Conservation (phyloP, 2,888 invertebrate genomes). For the Conistra vaccinii region DNA sequence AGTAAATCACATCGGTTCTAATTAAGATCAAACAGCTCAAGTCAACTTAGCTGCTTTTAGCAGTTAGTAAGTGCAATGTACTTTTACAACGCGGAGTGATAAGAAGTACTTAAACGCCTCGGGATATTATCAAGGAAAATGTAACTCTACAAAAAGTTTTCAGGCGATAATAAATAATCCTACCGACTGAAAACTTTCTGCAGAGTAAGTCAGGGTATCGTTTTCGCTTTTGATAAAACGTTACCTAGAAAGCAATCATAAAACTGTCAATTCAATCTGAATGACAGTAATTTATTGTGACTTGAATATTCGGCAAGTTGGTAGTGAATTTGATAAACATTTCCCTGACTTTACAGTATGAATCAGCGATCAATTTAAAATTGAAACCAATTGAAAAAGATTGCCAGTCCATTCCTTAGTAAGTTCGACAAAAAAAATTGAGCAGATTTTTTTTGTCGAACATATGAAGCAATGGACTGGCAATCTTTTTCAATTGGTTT, state of each 20-base stretch:
- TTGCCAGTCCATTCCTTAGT: too few species aligned
- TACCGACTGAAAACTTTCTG: neutral
- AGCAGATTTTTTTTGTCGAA: too few species aligned
- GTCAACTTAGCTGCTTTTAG: conserved; percentile 12
- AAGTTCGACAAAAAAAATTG: too few species aligned
- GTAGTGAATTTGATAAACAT: too few species aligned
- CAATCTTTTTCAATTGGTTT: too few species aligned
- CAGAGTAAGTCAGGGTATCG: too few species aligned
- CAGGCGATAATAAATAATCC: neutral
- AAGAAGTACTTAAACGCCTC: conserved; percentile 2
- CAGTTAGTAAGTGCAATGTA: conserved; percentile 8
- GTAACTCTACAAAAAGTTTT: neutral
- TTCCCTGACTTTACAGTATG: neutral
- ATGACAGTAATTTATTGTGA: neutral
- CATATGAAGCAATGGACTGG: too few species aligned
- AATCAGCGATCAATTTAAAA: too few species aligned
- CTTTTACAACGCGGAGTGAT: neutral
- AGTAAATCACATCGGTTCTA: conserved; percentile 24
- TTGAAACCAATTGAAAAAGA: too few species aligned
- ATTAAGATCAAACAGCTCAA: conserved; percentile 27
- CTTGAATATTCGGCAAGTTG: neutral
- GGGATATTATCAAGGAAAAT: too few species aligned
- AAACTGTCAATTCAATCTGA: neutral
- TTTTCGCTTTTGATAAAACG: neutral
- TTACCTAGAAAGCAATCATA: neutral